phyloP scores from a whole-genome alignment of 92 coral and sea anemone genomes.

The Porites cylindrica region DNA sequence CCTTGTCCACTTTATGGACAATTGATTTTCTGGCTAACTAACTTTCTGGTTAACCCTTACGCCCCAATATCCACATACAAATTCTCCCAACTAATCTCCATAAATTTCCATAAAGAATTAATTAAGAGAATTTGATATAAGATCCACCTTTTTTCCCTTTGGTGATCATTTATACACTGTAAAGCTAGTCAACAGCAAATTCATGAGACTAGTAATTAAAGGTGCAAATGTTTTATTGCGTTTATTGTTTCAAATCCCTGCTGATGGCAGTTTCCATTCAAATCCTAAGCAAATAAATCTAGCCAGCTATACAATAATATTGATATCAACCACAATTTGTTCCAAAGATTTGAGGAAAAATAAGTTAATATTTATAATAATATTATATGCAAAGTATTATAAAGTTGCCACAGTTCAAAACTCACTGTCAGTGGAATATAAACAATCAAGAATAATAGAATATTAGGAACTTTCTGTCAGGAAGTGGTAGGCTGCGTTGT shows the following conservation, averaged over 20 bases:
- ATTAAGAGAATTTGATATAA: too few relatives aligned
- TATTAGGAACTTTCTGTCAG: too few relatives aligned
- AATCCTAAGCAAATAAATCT: not conserved
- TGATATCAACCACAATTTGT: constrained; percentile 1
- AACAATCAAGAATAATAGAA: too few relatives aligned
- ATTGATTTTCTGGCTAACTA: too few relatives aligned
- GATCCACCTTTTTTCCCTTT: too few relatives aligned
- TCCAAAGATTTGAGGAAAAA: constrained; percentile 38
- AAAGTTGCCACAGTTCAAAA: not conserved
- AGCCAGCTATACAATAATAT: not conserved
- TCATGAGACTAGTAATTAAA: not conserved
- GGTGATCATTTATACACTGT: too few relatives aligned
- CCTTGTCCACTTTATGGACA: too few relatives aligned
- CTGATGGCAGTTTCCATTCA: constrained; percentile 3
- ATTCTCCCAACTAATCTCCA: too few relatives aligned
- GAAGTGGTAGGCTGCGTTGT: too few relatives aligned
- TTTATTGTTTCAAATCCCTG: not conserved
- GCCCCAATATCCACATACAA: too few relatives aligned
- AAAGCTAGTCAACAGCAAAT: not conserved
- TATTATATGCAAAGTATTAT: constrained; percentile 4
- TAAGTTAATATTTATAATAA: constrained; percentile 22
- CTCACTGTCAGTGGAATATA: not conserved
- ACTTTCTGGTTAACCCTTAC: too few relatives aligned
- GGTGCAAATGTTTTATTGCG: constrained; percentile 38
- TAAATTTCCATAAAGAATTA: too few relatives aligned